Evolutionary conservation across 2,113 vertebrate species (phyloP), one percentile per base, ranked within the genome.

Genomic region (Fregetta grallaria): DNA sequence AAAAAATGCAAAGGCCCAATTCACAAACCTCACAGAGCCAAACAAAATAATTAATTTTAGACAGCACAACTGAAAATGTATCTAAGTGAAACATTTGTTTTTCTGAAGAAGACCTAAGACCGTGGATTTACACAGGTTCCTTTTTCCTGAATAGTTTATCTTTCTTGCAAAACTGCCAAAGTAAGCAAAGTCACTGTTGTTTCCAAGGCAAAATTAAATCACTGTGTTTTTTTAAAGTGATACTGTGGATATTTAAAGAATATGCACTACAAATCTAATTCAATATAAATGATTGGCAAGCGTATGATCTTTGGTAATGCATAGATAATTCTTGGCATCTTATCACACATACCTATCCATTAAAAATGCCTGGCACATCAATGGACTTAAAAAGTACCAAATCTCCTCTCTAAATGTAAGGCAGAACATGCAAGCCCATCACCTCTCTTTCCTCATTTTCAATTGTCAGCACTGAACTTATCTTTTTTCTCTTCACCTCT

Each of bases 161-260:
- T 98, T 96, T 95, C 88, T 94, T 96, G 93, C 34, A 71, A 71
- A 90, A 86, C 44, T 96, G 97, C 95, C 97, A 97, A 97, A 74
- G 19, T 67, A 97, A 98, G 61, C 88, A 95, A 96, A 94, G n/a
- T n/a, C 70, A 90, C 47, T 86, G 94, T 67, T 96, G 58, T 92
- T 97, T 93, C 59, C 82, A 97, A 29, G 6, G 86, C 50, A 96
- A 90, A 88, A 76, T 92, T 91, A 89, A 94, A 84, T 86, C 34
- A 38, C 58, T 15, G 14, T 70, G 55, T 59, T n/a, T 79, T 52
- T 88, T 55, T n/a, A 13, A 77, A 84, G 53, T 38, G 36, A 77
- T 91, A 80, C 16, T 47, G 10, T 76, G 22, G 14, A 18, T 49
- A 74, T 81, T 67, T 86, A 53, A 75, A 74, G 27, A 52, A 77